Base-by-base conservation (phyloP, 2,797 vertebrate species). In the Gallinago solitaria region DNA sequence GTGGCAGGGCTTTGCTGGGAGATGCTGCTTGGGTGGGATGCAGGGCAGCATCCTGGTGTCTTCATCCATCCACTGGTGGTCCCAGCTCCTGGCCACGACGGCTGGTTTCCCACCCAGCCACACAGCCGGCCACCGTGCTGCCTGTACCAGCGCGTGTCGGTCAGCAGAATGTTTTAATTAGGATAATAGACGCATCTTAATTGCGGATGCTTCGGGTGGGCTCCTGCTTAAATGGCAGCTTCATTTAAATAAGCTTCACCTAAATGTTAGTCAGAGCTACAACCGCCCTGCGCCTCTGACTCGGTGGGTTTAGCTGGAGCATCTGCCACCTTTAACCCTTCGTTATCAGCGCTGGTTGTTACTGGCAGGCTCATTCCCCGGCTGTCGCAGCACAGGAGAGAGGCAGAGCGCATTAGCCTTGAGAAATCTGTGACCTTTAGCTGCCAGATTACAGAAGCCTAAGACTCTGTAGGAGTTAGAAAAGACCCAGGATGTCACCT, bases 341-440 rank as follows among this genome's bases (percentile, higher is more conserved):
- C 84, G 83, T 97, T 96, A 96, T 95, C 95, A 89, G n/a, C 86
- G 63, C 87, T 94, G 96, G 96, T 96, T 96, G 92, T 89, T 96
- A 92, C 90, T 96, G 97, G 94, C 95, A 95, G 94, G 68, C 78
- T 95, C 93, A 95, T 96, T 96, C 95, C 95, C 89, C 70, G 33
- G 75, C 90, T 89, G 83, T 82, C 10, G 75, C 87, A 87, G 84
- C 54, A 67, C 90, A 78, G 87, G 71, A 95, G 92, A 96, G 61
- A 93, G 82, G 57, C 95, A 70, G 94, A 70, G 92, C 95, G 84
- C 91, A 70, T 87, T 95, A 94, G 92, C 96, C 96, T 96, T 93
- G 95, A 97, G 94, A 95, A 95, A 96, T 94, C 89, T 69, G 86
- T 95, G 96, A 97, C 97, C 96, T 97, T 97, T 97, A 90, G 81